These are phyloP conservation scores for Poecilia gillii DNA, from an alignment of 2,797 vertebrate species.

Conservation along the genomic window DNA sequence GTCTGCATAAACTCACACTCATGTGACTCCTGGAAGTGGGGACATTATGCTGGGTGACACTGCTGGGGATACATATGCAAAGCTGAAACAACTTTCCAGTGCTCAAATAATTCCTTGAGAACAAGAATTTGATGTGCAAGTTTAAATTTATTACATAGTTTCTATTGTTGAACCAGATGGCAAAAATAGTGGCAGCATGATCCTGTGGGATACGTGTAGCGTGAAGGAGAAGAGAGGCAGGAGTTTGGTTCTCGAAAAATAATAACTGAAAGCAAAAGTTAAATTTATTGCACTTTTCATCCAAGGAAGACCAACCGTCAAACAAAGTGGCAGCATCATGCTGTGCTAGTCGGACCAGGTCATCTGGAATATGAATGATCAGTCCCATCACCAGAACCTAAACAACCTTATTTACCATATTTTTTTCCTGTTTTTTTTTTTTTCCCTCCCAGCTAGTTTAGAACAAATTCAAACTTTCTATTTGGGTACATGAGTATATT, in stretches of 20 bases:
- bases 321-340: background rate
- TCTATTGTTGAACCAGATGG: background rate
- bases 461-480: too few relatives aligned
- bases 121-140: background rate
- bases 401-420: too few relatives aligned
- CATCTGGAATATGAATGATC: background rate
- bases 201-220: background rate
- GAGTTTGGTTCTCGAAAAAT: background rate
- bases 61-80: background rate
- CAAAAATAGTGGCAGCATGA: background rate
- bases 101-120: background rate
- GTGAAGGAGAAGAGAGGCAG: background rate
- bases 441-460: too few relatives aligned
- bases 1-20: constrained; percentile 64
- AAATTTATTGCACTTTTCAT: background rate
- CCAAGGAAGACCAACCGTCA: background rate
- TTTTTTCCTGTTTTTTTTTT: too few relatives aligned
- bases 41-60: background rate
- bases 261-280: background rate
- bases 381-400: background rate
- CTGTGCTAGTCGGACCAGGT: background rate
- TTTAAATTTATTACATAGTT: background rate
- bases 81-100: background rate
- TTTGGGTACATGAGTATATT: background rate
- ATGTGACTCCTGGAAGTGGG: constrained; percentile 41